These are phyloP conservation scores for Melanotaenia parkinsoni DNA, from an alignment of 2,797 vertebrate genomes.

Conservation along the genomic window DNA sequence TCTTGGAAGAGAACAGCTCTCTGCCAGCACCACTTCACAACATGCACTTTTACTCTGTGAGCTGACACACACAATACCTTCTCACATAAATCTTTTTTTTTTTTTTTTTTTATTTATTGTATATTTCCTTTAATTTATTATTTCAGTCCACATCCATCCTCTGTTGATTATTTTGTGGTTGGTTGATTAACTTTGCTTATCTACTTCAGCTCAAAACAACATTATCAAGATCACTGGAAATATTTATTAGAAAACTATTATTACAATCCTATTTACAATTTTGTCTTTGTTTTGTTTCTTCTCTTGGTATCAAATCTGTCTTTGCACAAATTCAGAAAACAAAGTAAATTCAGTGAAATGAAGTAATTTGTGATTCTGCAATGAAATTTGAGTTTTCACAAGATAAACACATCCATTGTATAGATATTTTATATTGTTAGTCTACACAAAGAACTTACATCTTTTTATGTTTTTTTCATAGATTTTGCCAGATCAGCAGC, in stretches of 20 bases:
- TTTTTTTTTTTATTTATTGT: neutral
- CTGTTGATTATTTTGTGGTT: neutral
- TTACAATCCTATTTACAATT: neutral
- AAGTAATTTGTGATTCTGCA: neutral
- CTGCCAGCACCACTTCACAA: slow-evolving; percentile 76
- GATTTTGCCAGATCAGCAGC: slow-evolving; percentile 97
- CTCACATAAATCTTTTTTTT: neutral
- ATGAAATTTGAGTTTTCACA: neutral
- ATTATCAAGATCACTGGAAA: neutral
- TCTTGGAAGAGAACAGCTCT: slow-evolving; percentile 84
- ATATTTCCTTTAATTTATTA: neutral
- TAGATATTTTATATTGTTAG: neutral
- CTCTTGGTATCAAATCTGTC: neutral
- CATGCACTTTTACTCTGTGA: slow-evolving; percentile 96
- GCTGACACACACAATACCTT: slow-evolving; percentile 50
- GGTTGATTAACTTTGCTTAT: neutral
- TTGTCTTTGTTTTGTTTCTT: no score
- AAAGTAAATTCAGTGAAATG: neutral
- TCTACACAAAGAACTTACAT: neutral
- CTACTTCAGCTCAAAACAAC: neutral
- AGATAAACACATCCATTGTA: neutral
- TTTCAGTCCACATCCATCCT: no score
- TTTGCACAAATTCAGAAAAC: neutral
- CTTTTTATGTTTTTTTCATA: slow-evolving; percentile 57
- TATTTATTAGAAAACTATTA: neutral